A percentile compares a stretch with the other conserved stretches of the same genome.
These are phyloP conservation scores for Platichthys flesus DNA, from an alignment of 2,113 vertebrate species.

Conservation along the genomic window DNA sequence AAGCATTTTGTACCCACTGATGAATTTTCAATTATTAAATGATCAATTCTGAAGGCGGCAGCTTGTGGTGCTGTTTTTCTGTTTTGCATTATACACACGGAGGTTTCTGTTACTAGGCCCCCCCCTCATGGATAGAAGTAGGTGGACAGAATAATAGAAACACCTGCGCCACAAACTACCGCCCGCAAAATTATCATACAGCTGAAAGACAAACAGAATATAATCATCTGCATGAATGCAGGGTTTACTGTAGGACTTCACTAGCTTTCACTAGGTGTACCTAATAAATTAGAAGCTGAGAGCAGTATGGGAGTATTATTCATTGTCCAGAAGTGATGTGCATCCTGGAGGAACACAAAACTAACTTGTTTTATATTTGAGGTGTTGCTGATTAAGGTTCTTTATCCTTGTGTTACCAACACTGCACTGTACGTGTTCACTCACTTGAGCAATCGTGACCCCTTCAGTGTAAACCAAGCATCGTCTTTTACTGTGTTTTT, in stretches of 20 bases:
- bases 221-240: no score
- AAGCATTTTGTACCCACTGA: neutral
- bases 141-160: neutral
- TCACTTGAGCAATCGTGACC: conserved; percentile 71
- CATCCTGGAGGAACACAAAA: no score
- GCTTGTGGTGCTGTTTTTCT: neutral
- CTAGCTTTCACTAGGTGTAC: no score
- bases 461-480: conserved; percentile 60
- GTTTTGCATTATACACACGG: neutral
- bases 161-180: neutral
- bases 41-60: neutral
- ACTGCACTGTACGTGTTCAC: conserved; percentile 17
- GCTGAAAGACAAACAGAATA: neutral
- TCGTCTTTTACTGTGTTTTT: neutral
- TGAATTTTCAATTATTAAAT: neutral
- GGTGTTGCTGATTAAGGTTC: conserved; percentile 1
- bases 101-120: neutral
- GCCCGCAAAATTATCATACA: neutral
- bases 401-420: neutral
- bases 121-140: neutral
- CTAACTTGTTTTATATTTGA: neutral
- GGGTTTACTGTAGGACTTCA: no score
- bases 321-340: no score
- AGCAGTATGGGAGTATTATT: no score
- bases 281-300: no score